Conservation (phyloP, 2,888 invertebrate species). For the Drosophila emarginata region DNA sequence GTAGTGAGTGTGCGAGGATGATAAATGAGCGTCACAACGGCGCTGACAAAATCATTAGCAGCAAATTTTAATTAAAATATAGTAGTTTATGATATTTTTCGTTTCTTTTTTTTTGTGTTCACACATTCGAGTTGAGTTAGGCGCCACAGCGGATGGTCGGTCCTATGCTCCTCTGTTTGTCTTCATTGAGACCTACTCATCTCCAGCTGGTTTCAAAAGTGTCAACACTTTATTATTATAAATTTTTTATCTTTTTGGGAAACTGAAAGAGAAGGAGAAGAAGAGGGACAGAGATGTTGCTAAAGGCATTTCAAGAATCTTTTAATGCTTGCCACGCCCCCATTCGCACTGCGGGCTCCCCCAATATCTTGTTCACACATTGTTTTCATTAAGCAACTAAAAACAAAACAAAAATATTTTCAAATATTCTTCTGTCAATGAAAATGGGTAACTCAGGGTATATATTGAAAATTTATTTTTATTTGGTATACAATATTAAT, state of each 20-base stretch:
- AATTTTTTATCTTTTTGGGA: constrained; percentile 4
- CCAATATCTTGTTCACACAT: constrained; percentile 79
- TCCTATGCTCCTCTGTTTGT: not conserved
- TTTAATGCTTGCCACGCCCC: constrained; percentile 63
- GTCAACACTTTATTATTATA: constrained; percentile 52
- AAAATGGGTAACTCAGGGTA: not conserved
- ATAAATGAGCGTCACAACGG: constrained; percentile 60
- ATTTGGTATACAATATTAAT: too few species aligned
- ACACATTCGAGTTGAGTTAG: constrained; percentile 59
- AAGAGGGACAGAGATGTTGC: constrained; percentile 8
- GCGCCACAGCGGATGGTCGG: constrained; percentile 41
- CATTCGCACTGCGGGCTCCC: constrained; percentile 27
- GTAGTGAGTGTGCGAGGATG: constrained; percentile 34
- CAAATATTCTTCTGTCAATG: constrained; percentile 24
- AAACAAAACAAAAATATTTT: constrained; percentile 45
- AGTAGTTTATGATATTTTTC: constrained; percentile 22
- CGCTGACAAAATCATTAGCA: constrained; percentile 69
- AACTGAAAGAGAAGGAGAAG: not conserved
- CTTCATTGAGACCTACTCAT: constrained; percentile 7
- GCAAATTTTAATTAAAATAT: constrained; percentile 62
- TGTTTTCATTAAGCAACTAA: constrained; percentile 79
- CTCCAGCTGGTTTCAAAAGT: constrained; percentile 35
- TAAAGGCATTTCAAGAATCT: constrained; percentile 62
- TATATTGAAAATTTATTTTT: not conserved
- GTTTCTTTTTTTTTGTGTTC: constrained; percentile 18